phyloP scores from a whole-genome alignment of 2,888 invertebrate genomes.

The Xestobium rufovillosum region DNA sequence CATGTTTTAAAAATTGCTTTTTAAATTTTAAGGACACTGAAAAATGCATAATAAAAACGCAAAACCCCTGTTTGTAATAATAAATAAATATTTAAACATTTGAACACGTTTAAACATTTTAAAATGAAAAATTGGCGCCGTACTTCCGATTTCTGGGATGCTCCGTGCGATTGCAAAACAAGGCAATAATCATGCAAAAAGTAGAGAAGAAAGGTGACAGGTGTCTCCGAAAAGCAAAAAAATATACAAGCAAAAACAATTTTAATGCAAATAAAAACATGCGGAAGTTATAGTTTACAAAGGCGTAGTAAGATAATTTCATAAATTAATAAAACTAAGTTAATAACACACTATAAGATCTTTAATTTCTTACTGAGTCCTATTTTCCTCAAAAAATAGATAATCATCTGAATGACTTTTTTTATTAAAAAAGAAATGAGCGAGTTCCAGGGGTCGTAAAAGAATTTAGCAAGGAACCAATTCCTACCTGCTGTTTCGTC shows the following conservation, averaged over 20 bases:
- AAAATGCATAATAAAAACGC: too few relatives aligned
- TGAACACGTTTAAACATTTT: too few relatives aligned
- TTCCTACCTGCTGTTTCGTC: slow-evolving; percentile 40
- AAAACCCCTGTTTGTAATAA: too few relatives aligned
- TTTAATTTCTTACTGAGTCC: slow-evolving; percentile 26
- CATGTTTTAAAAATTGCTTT: too few relatives aligned
- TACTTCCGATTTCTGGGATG: too few relatives aligned
- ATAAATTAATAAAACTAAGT: slow-evolving; percentile 6
- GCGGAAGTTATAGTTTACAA: slow-evolving; percentile 19
- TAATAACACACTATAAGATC: slow-evolving; percentile 16
- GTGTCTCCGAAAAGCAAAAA: slow-evolving; percentile 27
- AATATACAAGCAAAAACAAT: slow-evolving; percentile 26
- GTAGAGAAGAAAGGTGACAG: slow-evolving; percentile 16
- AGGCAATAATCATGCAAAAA: slow-evolving; percentile 11
- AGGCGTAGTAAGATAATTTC: not conserved
- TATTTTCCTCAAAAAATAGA: slow-evolving; percentile 33
- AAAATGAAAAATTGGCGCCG: too few relatives aligned
- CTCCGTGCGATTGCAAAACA: too few relatives aligned
- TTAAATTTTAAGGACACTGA: too few relatives aligned
- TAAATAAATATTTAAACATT: too few relatives aligned
- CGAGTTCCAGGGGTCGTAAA: slow-evolving; percentile 35
- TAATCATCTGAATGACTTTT: slow-evolving; percentile 31
- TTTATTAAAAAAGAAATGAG: slow-evolving; percentile 35
- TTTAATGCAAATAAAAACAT: slow-evolving; percentile 32
- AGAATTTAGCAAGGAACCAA: slow-evolving; percentile 34